Base-by-base conservation (phyloP, 1,140 invertebrate genomes). In the Pogonomyrmex californicus region DNA sequence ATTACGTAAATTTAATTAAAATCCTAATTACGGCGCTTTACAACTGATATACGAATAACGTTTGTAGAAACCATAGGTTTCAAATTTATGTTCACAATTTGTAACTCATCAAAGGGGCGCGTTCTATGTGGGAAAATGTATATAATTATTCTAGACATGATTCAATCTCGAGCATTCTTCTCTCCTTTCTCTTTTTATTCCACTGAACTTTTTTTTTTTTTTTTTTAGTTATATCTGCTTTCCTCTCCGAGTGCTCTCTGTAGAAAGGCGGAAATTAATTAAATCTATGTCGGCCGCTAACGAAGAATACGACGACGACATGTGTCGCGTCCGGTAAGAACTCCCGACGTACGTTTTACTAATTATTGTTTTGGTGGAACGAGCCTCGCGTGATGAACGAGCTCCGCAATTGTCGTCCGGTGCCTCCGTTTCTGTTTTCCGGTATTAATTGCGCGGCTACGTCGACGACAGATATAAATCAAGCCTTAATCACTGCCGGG, bases 401-500 rank as follows among this genome's bases (percentile, higher is more conserved):
- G 79, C 47, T 36, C 33, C 62, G 47, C 79, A 75, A 83, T 83
- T 83, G 68, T 75, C 79, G 68, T 83, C 66, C 77, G 47, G 47
- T 38, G 14, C 33, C 63, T 68, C 77, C 78, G 68, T 75, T 83
- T 73, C 79, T 83, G 41, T 83, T 83, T 83, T 83, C 70, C 56
- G 44, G 17, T 83, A 83, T 83, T 83, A 83, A 83, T 83, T 75
- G 79, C 79, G 30, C 51, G 66, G 51, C 79, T 58, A n/a, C 68
- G 79, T 41, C 79, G 66, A 62, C 79, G 79, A 75, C 54, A 75
- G 79, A 83, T 73, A 83, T 83, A 83, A 83, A 83, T 83, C 79
- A 75, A 68, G 68, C 54, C 54, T 83, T 83, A 83, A 83, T 83
- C 79, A 83, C 68, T 83, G 79, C 68, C 68, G 79, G 30, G 68